Percentiles rank a stretch among this genome's conserved stretches.
Conservation (phyloP, 2,888 invertebrate species). For the Pseudanteris insignis region DNA sequence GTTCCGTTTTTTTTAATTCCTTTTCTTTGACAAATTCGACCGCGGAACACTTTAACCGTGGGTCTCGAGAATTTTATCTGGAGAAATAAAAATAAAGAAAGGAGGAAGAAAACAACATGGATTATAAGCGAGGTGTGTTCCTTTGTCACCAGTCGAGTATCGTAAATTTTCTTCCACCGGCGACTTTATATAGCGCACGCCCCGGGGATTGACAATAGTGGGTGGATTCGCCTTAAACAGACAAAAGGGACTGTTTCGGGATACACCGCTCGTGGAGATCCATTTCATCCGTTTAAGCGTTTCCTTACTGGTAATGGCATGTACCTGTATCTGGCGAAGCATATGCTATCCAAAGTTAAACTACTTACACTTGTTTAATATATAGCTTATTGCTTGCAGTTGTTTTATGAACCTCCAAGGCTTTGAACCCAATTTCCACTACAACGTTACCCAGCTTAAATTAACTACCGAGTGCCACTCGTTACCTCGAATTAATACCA, state of each 20-base stretch:
- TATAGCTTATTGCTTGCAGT: slow-evolving; percentile 7
- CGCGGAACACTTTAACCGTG: no score
- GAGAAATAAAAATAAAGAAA: no score
- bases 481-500: no score
- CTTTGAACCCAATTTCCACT: slow-evolving; percentile 3
- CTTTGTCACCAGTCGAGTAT: no score
- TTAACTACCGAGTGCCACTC: not conserved
- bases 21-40: no score
- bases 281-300: slow-evolving; percentile 19
- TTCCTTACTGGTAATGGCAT: slow-evolving; percentile 9
- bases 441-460: slow-evolving; percentile 8
- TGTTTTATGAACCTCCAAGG: slow-evolving; percentile 12
- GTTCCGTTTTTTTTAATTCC: no score
- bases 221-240: slow-evolving; percentile 24
- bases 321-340: slow-evolving; percentile 10
- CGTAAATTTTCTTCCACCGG: no score
- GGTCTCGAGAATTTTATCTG: no score
- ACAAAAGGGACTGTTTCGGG: slow-evolving; percentile 26
- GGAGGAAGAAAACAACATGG: no score
- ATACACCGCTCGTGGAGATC: slow-evolving; percentile 19
- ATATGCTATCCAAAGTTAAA: slow-evolving; percentile 19
- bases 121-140: no score
- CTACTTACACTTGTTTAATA: slow-evolving; percentile 23
- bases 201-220: no score
- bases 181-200: no score